Base-by-base conservation (phyloP, 2,888 invertebrate genomes). In the Hydraecia micacea region DNA sequence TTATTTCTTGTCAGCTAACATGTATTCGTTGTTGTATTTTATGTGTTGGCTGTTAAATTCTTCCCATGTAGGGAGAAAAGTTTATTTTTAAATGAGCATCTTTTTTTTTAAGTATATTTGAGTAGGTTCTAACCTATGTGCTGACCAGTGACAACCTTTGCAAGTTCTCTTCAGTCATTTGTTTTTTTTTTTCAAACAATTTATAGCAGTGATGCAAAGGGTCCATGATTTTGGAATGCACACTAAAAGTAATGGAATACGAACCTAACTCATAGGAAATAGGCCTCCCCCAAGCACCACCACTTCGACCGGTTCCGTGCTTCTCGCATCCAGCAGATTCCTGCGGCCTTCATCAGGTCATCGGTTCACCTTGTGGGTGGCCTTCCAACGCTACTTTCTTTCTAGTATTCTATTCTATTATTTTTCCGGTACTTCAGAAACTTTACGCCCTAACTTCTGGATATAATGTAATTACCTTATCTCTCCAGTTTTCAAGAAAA, bases 11-110 rank as follows among this genome's bases (percentile, higher is more conserved):
- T 46, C 13, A 55, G 32, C 15, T 21, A 13, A 28, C 28, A 81
- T 60, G 46, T 68, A 32, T 55, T 6, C 9, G 36, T 52, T 18
- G 9, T 42, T 42, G n/a, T 70, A 46, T 42, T 36, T 75, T 60
- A 83, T 62, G 32, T 71, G 32, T 70, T 5, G 21, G 55, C 39
- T 58, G 55, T 78, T 63, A 63, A 28, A 60, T 36, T 76, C 25
- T 72, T 84, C 67, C 15, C 62, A 79, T 78, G 21, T 78, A 2
- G 49, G 1, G 21, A 46, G 32, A 80, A 83, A 76, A 32, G 32
- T 69, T 21, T n/a, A 0, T n/a, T 82, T 75, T 58, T 4, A 69
- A 49, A 66, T 72, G 55, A 4, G n/a, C 1, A 2, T 21, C 5
- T 2, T 6, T 32, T 3, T 42, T 39, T 60, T 32, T 5, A 11